A percentile compares a stretch with the other conserved stretches of the same genome.
These are phyloP conservation scores for Rattus norvegicus DNA, from an alignment of 2,113 vertebrate species.

Conservation along the genomic window DNA sequence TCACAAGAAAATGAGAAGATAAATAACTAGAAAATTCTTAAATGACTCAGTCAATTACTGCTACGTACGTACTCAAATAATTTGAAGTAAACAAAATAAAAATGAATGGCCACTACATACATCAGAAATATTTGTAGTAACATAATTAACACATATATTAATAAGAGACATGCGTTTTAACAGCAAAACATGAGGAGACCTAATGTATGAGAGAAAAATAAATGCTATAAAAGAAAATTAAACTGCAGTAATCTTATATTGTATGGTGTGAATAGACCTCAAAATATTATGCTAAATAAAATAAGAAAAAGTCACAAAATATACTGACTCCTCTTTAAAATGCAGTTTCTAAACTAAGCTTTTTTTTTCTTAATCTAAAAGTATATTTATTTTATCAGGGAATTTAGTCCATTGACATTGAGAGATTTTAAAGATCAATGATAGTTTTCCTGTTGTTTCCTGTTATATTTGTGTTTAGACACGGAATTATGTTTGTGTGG, in stretches of 20 bases:
- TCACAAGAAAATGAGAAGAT: not conserved
- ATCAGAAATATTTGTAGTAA: not conserved
- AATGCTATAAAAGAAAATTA: not conserved
- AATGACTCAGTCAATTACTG: not conserved
- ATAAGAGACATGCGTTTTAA: not conserved
- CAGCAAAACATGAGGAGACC: not conserved
- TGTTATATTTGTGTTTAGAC: too few species aligned
- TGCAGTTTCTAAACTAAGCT: not conserved
- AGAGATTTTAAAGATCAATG: too few species aligned
- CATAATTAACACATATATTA: not conserved
- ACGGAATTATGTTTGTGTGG: too few species aligned
- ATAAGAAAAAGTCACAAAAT: not conserved
- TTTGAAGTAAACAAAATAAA: not conserved
- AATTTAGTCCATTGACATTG: too few species aligned
- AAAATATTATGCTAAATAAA: not conserved
- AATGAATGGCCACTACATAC: not conserved
- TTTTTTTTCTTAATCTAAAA: not conserved
- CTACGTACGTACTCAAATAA: not conserved
- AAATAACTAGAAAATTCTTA: not conserved
- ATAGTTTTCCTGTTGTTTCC: too few species aligned
- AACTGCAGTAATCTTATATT: not conserved
- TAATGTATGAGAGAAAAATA: too few species aligned
- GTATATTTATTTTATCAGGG: too few species aligned
- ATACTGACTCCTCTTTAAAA: not conserved
- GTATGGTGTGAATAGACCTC: not conserved